Evolutionary conservation across 1,140 invertebrate genomes (phyloP).

Genomic region (Sarcophaga peregrina): DNA sequence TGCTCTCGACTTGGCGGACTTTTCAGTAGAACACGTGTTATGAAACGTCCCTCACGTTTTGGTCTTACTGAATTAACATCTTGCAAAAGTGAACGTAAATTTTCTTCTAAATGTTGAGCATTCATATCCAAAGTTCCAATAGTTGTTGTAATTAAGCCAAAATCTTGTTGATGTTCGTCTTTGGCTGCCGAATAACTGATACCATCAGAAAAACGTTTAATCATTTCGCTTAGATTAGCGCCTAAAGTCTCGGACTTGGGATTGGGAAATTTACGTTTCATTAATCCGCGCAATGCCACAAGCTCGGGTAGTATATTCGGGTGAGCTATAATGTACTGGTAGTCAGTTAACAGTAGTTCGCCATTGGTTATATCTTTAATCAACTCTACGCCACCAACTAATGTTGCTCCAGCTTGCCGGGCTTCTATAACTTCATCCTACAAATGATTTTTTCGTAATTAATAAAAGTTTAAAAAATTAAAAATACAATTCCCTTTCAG

Average conservation of each 20-base stretch:
- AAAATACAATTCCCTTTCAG: background rate
- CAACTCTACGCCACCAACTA: constrained; percentile 76
- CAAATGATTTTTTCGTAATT: background rate
- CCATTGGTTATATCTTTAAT: constrained; percentile 82
- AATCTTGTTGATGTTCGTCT: constrained; percentile 76
- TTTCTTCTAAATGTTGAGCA: constrained; percentile 75
- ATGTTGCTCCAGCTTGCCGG: constrained; percentile 74
- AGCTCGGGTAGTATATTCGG: constrained; percentile 82
- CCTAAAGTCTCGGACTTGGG: constrained; percentile 76
- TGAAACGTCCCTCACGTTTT: constrained; percentile 74
- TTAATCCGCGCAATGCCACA: constrained; percentile 76
- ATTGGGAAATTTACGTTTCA: constrained; percentile 82
- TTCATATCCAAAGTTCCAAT: constrained; percentile 81
- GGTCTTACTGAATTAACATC: constrained; percentile 73
- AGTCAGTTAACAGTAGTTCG: constrained; percentile 75
- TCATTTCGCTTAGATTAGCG: constrained; percentile 71
- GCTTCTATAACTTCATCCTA: constrained; percentile 71
- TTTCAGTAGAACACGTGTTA: constrained; percentile 70
- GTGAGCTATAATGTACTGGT: constrained; percentile 79
- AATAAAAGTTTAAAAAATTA: background rate
- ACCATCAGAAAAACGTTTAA: constrained; percentile 74
- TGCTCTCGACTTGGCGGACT: constrained; percentile 73
- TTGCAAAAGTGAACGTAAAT: constrained; percentile 73
- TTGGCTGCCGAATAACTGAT: constrained; percentile 74
- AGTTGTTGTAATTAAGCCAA: constrained; percentile 73